These are phyloP conservation scores for Drosophila greeni DNA, from an alignment of 2,888 invertebrate species.

Conservation along the genomic window DNA sequence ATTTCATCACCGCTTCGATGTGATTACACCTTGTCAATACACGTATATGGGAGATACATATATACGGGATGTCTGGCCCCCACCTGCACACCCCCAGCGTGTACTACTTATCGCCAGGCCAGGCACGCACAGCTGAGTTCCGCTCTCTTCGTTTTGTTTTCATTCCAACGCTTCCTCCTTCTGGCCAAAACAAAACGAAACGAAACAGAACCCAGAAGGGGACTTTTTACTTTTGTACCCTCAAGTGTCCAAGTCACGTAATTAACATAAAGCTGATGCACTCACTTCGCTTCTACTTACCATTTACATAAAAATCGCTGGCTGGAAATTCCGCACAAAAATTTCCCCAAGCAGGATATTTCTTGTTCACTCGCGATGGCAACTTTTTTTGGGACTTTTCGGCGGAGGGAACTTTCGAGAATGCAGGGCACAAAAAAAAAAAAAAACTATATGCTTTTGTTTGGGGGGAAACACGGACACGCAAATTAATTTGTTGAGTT, in stretches of 20 bases:
- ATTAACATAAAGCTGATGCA: background rate
- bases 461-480: background rate
- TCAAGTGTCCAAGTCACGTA: constrained; percentile 9
- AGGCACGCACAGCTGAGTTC: constrained; percentile 19
- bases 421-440: constrained; percentile 1
- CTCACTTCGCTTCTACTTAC: constrained; percentile 46
- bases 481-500: background rate
- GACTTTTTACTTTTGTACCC: background rate
- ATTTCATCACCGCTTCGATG: background rate
- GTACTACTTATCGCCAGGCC: constrained; percentile 5
- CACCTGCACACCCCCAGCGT: background rate
- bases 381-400: background rate
- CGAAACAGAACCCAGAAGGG: constrained; percentile 1
- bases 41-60: background rate
- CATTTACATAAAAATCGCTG: constrained; percentile 62
- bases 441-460: background rate
- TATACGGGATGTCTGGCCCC: background rate
- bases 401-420: constrained; percentile 22
- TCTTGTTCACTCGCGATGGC: background rate
- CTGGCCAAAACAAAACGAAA: background rate
- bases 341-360: constrained; percentile 21
- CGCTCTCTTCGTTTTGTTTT: background rate
- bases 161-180: background rate
- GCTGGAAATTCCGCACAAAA: constrained; percentile 28
- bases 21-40: background rate